Base-by-base conservation (phyloP, 2,113 vertebrate genomes). In the Tetraodon nigroviridis region DNA sequence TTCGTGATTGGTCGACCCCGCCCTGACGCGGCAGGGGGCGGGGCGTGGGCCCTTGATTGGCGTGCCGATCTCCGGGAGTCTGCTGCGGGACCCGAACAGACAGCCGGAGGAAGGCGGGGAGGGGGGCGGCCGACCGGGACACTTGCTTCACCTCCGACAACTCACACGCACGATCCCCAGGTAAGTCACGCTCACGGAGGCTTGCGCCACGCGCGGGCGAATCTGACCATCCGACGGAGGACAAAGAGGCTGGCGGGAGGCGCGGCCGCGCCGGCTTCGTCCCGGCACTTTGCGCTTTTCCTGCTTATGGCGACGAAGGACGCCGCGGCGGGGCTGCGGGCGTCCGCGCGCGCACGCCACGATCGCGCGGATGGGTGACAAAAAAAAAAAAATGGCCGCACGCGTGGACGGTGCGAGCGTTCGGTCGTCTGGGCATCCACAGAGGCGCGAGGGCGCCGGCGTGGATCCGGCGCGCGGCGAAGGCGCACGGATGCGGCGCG, bases 341-440 rank as follows among this genome's bases (percentile, higher is more conserved):
- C n/a, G 11, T 58, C 49, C 52, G 65, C 64, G 75, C 51, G 61
- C 61, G 59, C 71, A 55, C 74, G 52, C 75, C 58, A 75, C 78
- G 71, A 73, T 61, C 57, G 73, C 71, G 76, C 58, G 64, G 73
- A 82, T 81, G 80, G 66, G 66, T 17, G 0, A 46, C 15, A 44
- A 44, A 44, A 46, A 71, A 44, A 46, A 71, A 77, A 88, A 90
- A 84, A 90, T 89, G 88, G 87, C 88, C 87, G 87, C 86, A 86
- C 74, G 78, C 84, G 85, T 71, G 79, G 74, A 22, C 75, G 59
- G 73, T 75, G 63, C 55, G 75, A 67, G 53, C 14, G 29, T 29
- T 53, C 58, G 46, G 58, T 58, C 59, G 55, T 72, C 27, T 46
- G 85, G 63, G 74, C 71, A 64, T 29, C 15, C 64, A 15, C 45